A percentile compares a stretch with the other conserved stretches of the same genome.
Conservation (phyloP, 2,113 vertebrate species). For the Nibea coibor region DNA sequence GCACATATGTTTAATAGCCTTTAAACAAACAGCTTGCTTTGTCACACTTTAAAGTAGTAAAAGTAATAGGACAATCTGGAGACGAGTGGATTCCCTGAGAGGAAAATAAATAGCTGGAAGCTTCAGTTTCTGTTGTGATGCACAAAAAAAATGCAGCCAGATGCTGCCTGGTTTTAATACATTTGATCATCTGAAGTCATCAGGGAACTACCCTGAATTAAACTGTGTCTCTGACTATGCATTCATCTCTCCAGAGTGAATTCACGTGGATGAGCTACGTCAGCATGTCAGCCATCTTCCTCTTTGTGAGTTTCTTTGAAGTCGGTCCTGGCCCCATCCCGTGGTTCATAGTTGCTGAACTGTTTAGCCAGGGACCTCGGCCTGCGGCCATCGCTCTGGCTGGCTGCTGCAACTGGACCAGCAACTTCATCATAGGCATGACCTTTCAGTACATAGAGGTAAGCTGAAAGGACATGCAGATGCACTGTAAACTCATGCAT, state of each 20-base stretch:
- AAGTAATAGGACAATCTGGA: neutral
- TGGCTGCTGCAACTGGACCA: conserved; percentile 94
- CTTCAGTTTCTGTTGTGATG: neutral
- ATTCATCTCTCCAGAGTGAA: conserved; percentile 70
- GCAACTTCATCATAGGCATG: conserved; percentile 96
- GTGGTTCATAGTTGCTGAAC: conserved; percentile 98
- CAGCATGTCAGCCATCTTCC: conserved; percentile 92
- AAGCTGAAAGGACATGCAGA: conserved; percentile 36
- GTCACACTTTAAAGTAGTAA: neutral
- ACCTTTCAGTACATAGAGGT: conserved; percentile 93
- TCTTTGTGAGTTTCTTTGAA: conserved; percentile 97
- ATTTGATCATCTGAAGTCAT: neutral
- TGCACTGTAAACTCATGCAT: neutral
- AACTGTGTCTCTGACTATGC: neutral
- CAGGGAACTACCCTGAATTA: neutral
- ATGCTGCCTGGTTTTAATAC: neutral
- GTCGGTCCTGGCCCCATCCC: conserved; percentile 96
- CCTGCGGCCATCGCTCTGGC: conserved; percentile 92
- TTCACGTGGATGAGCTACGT: conserved; percentile 94
- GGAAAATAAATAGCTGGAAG: neutral
- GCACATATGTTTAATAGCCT: no score
- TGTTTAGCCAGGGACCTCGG: conserved; percentile 97
- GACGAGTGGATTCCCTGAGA: neutral
- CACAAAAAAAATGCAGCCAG: neutral
- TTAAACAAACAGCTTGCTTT: neutral